Evolutionary conservation across 1,140 invertebrate genomes (phyloP).

Genomic region (Saccostrea glomerata): DNA sequence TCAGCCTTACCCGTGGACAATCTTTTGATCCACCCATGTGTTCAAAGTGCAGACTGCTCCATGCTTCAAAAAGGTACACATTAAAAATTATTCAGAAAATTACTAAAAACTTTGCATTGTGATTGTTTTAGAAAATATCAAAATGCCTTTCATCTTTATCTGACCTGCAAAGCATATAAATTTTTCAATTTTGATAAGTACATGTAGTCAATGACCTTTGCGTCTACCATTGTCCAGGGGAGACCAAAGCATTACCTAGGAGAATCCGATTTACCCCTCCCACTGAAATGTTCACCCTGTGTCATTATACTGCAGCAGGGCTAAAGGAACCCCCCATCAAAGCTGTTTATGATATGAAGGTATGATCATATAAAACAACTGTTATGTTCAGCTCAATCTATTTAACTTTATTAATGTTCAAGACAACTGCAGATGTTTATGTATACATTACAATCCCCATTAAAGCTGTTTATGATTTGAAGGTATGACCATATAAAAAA

Average conservation of each 20-base stretch:
- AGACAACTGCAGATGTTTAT: too few species aligned
- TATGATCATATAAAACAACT: slow-evolving; percentile 28
- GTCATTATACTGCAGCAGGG: slow-evolving; percentile 70
- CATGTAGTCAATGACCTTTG: not conserved
- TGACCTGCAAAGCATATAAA: not conserved
- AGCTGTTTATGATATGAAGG: slow-evolving; percentile 75
- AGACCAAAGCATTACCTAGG: slow-evolving; percentile 53
- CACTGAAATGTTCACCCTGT: slow-evolving; percentile 70
- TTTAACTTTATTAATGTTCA: too few species aligned
- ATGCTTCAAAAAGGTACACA: slow-evolving; percentile 44
- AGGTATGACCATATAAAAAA: slow-evolving; percentile 55
- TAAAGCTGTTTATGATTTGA: slow-evolving; percentile 74
- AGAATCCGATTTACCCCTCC: slow-evolving; percentile 74
- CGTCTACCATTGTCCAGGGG: not conserved
- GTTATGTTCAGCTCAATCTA: too few species aligned
- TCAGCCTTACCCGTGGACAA: slow-evolving; percentile 67
- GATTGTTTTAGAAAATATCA: too few species aligned
- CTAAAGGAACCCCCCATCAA: slow-evolving; percentile 70
- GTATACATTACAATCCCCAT: slow-evolving; percentile 57
- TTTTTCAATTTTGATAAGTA: not conserved
- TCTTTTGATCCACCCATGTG: slow-evolving; percentile 74
- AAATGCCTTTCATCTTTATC: too few species aligned
- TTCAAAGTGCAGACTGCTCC: slow-evolving; percentile 73
- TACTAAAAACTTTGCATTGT: too few species aligned
- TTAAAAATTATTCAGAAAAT: too few species aligned